Conservation (phyloP, 2,113 vertebrate genomes). For the Clupea harengus region DNA sequence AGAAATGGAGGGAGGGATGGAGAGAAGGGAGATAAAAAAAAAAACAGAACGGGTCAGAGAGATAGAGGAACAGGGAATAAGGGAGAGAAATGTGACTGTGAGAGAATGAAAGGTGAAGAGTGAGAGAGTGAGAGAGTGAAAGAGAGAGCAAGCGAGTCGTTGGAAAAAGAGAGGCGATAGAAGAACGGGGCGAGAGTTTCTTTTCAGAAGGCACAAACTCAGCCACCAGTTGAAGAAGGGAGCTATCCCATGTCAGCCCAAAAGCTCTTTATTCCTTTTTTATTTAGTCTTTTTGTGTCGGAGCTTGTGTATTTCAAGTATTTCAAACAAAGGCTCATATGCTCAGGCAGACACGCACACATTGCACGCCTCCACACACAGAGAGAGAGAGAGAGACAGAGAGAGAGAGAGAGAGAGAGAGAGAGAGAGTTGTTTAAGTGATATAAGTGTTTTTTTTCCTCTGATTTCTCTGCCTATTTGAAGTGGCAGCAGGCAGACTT, state of each 20-base stretch:
- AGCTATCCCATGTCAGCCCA: neutral
- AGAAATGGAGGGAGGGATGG: neutral
- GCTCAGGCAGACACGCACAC: neutral
- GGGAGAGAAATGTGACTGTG: neutral
- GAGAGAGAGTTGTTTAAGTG: neutral
- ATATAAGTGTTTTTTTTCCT: neutral
- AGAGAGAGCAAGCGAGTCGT: neutral
- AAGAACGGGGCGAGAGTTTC: neutral
- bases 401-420: neutral
- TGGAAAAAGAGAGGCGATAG: neutral
- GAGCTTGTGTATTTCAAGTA: neutral
- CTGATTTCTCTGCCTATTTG: neutral
- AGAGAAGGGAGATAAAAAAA: neutral
- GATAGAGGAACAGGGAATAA: neutral
- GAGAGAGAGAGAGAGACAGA: neutral
- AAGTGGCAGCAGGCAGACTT: slow-evolving; percentile 4
- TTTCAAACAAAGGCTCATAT: neutral
- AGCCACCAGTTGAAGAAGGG: neutral
- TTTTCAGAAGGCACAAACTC: neutral
- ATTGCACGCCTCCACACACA: neutral
- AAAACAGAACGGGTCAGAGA: neutral
- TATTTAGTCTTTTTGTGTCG: neutral
- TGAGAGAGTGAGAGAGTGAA: neutral
- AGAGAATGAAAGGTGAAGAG: neutral
- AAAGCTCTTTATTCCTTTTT: neutral